These are phyloP conservation scores for Chloroclysta siterata DNA, from an alignment of 2,888 invertebrate species.

Conservation along the genomic window DNA sequence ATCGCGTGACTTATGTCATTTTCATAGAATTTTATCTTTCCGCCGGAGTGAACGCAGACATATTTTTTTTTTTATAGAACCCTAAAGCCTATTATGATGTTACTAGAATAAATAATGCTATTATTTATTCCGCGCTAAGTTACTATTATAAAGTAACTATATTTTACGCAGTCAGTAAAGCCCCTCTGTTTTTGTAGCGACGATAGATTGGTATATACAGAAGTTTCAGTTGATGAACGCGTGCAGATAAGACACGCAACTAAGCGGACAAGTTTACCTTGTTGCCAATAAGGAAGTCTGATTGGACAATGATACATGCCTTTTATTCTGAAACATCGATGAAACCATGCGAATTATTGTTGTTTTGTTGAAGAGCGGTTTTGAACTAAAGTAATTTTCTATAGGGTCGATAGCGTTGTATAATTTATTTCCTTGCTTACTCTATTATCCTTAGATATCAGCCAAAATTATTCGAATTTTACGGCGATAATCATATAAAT, in stretches of 20 bases:
- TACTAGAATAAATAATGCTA: too few relatives aligned
- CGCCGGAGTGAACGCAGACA: too few relatives aligned
- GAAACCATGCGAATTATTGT: slow-evolving; percentile 9
- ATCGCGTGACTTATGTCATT: too few relatives aligned
- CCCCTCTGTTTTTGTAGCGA: slow-evolving; percentile 1
- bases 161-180: slow-evolving; percentile 5
- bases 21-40: too few relatives aligned
- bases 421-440: too few relatives aligned
- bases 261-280: slow-evolving; percentile 23
- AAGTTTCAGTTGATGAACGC: slow-evolving; percentile 21
- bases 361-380: slow-evolving; percentile 8
- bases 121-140: too few relatives aligned
- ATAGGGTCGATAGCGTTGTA: too few relatives aligned
- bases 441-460: too few relatives aligned
- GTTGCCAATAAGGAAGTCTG: slow-evolving; percentile 23
- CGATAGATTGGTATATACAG: slow-evolving; percentile 17
- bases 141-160: neutral
- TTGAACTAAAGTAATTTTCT: neutral
- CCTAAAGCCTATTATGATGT: too few relatives aligned
- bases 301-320: slow-evolving; percentile 23
- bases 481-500: too few relatives aligned
- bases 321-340: slow-evolving; percentile 8
- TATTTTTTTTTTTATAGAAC: too few relatives aligned
- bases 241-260: slow-evolving; percentile 13
- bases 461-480: too few relatives aligned